Evolutionary conservation across 2,113 vertebrate species (phyloP), one percentile per base, ranked within the genome.

Genomic region (Plecturocebus donacophilus): DNA sequence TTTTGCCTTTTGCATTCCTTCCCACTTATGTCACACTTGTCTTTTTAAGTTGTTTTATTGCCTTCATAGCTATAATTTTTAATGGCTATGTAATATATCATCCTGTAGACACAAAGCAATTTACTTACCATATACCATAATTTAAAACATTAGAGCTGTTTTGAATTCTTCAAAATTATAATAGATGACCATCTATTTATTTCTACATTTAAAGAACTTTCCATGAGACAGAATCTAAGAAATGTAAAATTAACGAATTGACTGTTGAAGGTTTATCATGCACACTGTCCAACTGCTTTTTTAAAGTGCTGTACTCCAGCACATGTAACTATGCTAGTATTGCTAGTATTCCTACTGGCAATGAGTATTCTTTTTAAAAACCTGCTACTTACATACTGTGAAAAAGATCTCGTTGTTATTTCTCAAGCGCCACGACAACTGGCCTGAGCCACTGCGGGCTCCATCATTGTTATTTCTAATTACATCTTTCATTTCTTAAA

Each of bases 161-260:
- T 30, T 61, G n/a, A 92, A 85, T 94, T 86, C 35, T 76, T 96
- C 27, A 64, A 32, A 56, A 56, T 35, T 92, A 90, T 64, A 82
- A 85, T 38, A 8, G 25, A 76, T 90, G 52, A 81, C 23, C 13
- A 40, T 35, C 9, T 92, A 92, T 61, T 95, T 92, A 92, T 61
- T 95, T 92, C 58, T 90, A 87, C 12, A 82, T 82, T 61, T 66
- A 89, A 86, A 92, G 88, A 68, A 42, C 6, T 82, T 88, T 86
- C 38, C 68, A 82, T 56, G 32, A 70, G 30, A 71, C 1, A 86
- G 54, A 38, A 4, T 90, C 80, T 71, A 82, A 68, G 79, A 88
- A 85, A 88, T 19, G 25, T n/a, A 75, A 80, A 94, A 90, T 38
- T 38, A 97, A 83, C 66, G 40, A 95, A 54, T 80, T 81, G 42